Percentiles rank a stretch among this genome's conserved stretches.
Evolutionary conservation across 2,888 invertebrate genomes (phyloP).

Genomic region (Trissonchulus latispiculum): DNA sequence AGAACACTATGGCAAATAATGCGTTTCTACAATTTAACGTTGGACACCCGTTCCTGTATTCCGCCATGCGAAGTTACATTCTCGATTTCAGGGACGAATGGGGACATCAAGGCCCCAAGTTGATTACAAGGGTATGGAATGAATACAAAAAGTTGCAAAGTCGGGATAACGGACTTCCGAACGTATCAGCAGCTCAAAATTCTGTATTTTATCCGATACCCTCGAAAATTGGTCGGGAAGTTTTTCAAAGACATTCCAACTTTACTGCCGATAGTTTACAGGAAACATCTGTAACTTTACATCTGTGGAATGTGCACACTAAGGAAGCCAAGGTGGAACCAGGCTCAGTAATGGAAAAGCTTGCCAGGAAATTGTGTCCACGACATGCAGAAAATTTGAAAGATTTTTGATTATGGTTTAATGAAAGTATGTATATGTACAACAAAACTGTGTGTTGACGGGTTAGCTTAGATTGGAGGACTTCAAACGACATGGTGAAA

Average conservation of each 20-base stretch:
- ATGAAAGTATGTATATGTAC: no score
- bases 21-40: not conserved
- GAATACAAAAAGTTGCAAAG: not conserved
- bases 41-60: not conserved
- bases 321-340: not conserved
- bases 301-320: slow-evolving; percentile 10
- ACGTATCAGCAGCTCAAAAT: not conserved
- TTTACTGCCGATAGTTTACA: not conserved
- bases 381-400: no score
- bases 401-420: no score
- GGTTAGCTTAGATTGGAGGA: no score
- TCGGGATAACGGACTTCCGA: not conserved
- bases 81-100: slow-evolving; percentile 10
- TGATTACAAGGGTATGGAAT: not conserved
- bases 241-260: no score
- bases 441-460: no score
- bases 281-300: not conserved
- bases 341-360: not conserved
- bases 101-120: slow-evolving; percentile 10
- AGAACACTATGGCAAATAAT: not conserved
- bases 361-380: not conserved
- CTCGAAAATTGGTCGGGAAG: no score
- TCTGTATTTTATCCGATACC: slow-evolving; percentile 2
- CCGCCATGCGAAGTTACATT: slow-evolving; percentile 5
- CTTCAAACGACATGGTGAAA: no score